phyloP scores from a whole-genome alignment of 30 jellyfish, hydroid and myxozoan genomes.

The Turritopsis dohrnii region DNA sequence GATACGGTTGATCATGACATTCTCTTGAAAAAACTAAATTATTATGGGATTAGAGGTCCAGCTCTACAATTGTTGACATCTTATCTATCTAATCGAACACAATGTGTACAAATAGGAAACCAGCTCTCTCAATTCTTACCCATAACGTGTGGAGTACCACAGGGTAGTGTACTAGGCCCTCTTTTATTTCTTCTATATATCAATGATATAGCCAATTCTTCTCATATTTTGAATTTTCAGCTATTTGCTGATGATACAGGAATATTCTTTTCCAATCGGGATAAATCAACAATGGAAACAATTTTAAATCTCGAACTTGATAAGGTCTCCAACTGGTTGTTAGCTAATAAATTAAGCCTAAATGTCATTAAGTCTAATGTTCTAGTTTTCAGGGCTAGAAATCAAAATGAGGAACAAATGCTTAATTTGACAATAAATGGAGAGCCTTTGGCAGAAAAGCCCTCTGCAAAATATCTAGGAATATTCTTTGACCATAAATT shows the following conservation, averaged over 20 bases:
- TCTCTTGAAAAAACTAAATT: not conserved
- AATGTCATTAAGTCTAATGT: not conserved
- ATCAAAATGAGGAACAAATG: not conserved
- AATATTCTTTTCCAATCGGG: not conserved
- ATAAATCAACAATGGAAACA: not conserved
- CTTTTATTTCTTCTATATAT: not conserved
- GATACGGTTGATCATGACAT: not conserved
- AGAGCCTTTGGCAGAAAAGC: not conserved
- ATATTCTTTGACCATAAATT: not conserved
- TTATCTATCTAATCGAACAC: not conserved
- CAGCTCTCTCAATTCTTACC: not conserved
- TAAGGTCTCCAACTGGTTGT: not conserved
- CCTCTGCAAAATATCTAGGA: conserved; percentile 3
- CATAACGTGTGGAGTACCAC: not conserved
- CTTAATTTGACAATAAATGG: not conserved
- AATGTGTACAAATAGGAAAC: not conserved
- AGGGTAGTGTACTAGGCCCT: not conserved
- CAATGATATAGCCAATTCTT: not conserved
- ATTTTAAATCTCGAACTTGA: not conserved
- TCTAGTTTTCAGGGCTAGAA: not conserved
- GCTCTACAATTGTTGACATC: not conserved
- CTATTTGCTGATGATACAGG: not conserved
- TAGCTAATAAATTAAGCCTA: not conserved
- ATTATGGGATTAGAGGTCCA: not conserved
- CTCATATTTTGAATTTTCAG: not conserved